Base-by-base conservation (phyloP, 1,140 invertebrate genomes). In the Aphaenogaster ashmeadi region DNA sequence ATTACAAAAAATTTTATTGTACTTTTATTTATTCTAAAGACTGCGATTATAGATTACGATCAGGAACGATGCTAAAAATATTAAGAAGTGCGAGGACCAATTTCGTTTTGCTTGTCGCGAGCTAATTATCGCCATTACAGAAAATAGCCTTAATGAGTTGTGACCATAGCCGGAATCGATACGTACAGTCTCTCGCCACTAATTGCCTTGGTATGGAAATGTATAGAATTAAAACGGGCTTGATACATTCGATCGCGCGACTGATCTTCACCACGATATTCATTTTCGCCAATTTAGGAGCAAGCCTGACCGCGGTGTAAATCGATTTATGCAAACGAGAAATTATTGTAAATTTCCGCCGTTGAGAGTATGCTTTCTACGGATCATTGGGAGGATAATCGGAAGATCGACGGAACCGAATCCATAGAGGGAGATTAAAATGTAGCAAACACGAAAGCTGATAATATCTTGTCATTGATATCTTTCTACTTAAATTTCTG, bases 201-300 rank as follows among this genome's bases (percentile, higher is more conserved):
- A 80, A 80, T 67, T 80, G 47, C 47, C 13, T 52, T 38, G 60
- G 2, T 66, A 54, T 80, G 78, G 47, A 54, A 80, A 80, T 67
- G 36, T 18, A 67, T 67, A 15, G 60, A 80, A 66, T 52, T 21
- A 18, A 62, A 78, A 38, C 78, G 18, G 5, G 13, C 36, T 9
- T 44, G 27, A 58, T 44, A 15, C 41, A 3, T 36, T 66, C 11
- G 50, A 33, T n/a, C 41, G 56, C 18, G 27, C 60, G 13, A n/a
- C 13, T 44, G 11, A 79, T 64, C 60, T n/a, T 33, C 38, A 27
- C 6, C 18, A 27, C 13, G 15, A 69, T 27, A 13, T 41, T 38
- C 15, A 6, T 47, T 69, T 15, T 27, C 21, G 13, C 27, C n/a
- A 47, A 52, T 66, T 78, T 41, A 21, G 8, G 6, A 36, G 3